phyloP scores from a whole-genome alignment of 1,140 invertebrate genomes.

The Drosophila micromelanica region DNA sequence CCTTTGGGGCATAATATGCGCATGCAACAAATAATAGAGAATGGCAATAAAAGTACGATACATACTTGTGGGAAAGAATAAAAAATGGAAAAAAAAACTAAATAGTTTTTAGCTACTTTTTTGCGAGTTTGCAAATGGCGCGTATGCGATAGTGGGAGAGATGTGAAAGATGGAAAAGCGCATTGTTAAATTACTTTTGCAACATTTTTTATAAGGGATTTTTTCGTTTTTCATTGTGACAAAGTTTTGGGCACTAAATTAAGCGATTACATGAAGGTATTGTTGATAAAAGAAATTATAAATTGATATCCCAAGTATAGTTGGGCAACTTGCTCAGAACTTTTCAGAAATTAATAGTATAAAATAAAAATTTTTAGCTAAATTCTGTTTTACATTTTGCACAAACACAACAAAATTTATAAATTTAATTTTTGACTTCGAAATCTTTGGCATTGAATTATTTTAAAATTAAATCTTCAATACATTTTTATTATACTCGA shows the following conservation, averaged over 20 bases:
- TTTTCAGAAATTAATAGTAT: too few species aligned
- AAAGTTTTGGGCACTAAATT: constrained; percentile 70
- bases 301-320: constrained; percentile 55
- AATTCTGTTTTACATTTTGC: too few species aligned
- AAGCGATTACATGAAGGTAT: constrained; percentile 70
- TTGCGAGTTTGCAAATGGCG: constrained; percentile 58
- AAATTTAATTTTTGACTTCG: too few species aligned
- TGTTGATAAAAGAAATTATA: constrained; percentile 64
- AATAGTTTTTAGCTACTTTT: constrained; percentile 73
- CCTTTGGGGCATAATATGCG: constrained; percentile 66
- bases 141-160: constrained; percentile 8
- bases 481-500: too few species aligned
- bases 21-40: constrained; percentile 74
- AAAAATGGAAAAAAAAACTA: constrained; percentile 52
- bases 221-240: constrained; percentile 50
- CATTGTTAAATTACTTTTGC: constrained; percentile 75
- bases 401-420: too few species aligned
- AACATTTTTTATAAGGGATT: constrained; percentile 36
- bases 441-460: too few species aligned
- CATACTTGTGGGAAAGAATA: constrained; percentile 55
- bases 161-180: constrained; percentile 21
- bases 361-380: too few species aligned
- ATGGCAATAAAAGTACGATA: constrained; percentile 77
- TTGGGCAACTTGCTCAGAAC: constrained; percentile 1
- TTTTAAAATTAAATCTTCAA: too few species aligned